phyloP scores from a whole-genome alignment of 2,113 vertebrate species.

The Formicarius rufipectus region DNA sequence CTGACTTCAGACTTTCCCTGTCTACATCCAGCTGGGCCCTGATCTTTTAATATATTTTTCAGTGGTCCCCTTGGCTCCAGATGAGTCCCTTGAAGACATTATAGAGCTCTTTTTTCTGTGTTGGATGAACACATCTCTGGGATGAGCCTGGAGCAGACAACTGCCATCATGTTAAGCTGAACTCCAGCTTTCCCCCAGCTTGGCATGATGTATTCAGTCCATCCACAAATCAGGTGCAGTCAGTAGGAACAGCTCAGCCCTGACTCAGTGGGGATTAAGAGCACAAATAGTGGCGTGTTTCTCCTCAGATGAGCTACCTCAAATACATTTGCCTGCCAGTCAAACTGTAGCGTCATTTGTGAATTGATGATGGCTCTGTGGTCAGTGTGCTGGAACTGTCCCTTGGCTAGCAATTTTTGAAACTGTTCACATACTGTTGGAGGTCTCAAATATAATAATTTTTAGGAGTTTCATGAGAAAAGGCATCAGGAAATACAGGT shows the following conservation, averaged over 20 bases:
- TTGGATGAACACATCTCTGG: neutral
- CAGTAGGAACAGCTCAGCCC: neutral
- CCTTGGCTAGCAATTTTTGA: neutral
- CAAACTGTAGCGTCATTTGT: neutral
- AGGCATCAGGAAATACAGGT: neutral
- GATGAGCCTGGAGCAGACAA: neutral
- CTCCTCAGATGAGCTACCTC: neutral
- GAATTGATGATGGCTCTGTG: neutral
- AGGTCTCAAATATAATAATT: neutral
- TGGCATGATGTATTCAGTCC: neutral
- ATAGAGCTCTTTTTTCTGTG: neutral
- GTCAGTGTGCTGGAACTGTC: neutral
- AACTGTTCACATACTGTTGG: neutral
- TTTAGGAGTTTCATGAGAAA: neutral
- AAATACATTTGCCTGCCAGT: neutral
- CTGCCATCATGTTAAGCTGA: neutral
- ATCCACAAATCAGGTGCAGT: neutral
- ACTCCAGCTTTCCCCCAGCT: neutral
- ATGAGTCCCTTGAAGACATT: neutral
- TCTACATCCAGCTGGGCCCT: neutral
- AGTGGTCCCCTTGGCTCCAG: neutral
- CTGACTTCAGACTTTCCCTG: neutral
- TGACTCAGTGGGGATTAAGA: neutral
- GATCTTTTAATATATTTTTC: neutral
- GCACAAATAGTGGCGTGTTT: neutral